phyloP scores from a whole-genome alignment of 2,113 vertebrate genomes.

The Campylomormyrus numenius region DNA sequence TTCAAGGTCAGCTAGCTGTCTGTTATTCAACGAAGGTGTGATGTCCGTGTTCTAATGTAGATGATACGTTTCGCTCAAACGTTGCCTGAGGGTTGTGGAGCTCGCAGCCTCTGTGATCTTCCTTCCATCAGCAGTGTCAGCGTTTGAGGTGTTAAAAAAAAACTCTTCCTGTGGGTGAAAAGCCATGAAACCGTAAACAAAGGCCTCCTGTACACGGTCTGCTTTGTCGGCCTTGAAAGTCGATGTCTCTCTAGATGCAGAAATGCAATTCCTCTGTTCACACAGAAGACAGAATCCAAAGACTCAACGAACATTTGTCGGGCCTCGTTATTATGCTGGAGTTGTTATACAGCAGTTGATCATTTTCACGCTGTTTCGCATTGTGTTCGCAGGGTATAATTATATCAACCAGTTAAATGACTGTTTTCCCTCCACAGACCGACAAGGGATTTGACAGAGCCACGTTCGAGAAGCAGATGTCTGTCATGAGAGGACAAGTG shows the following conservation, averaged over 20 bases:
- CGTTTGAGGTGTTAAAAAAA: not conserved
- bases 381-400: not conserved
- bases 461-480: conserved; percentile 96
- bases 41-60: not conserved
- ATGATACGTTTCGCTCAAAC: not conserved
- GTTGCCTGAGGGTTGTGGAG: not conserved
- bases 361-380: not conserved
- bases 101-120: not conserved
- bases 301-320: not conserved
- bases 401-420: not conserved
- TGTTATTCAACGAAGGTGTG: too few relatives aligned
- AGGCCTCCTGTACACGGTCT: not conserved
- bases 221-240: not conserved
- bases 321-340: not conserved
- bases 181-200: not conserved
- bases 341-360: not conserved
- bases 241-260: not conserved
- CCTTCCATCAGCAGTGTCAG: not conserved
- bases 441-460: conserved; percentile 91
- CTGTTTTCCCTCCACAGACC: conserved; percentile 51
- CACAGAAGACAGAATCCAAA: not conserved
- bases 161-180: not conserved
- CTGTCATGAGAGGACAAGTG: conserved; percentile 98
- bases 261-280: not conserved
- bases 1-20: conserved; percentile 75